Conservation (phyloP, 2,888 invertebrate species). For the Nemotelus pantherinus region DNA sequence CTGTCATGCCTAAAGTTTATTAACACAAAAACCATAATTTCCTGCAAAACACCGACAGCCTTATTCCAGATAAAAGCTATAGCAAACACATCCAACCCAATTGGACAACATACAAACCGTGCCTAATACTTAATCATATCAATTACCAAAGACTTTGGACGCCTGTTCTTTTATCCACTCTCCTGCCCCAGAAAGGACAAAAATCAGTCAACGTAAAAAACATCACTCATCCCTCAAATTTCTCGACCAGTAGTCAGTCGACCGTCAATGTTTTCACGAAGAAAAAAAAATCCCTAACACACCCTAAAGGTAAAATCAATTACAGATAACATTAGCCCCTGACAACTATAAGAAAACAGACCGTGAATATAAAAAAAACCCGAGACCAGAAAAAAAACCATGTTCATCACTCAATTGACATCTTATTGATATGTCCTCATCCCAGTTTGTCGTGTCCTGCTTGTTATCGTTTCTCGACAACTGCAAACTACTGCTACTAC, state of each 20-base stretch:
- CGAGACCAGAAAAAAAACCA: conserved; percentile 15
- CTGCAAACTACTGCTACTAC: conserved; percentile 12
- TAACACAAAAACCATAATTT: no score
- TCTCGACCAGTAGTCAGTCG: no score
- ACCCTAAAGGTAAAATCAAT: conserved; percentile 51
- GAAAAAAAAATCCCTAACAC: conserved; percentile 29
- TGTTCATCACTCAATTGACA: conserved; percentile 41
- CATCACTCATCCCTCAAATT: neutral
- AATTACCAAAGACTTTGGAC: conserved; percentile 12
- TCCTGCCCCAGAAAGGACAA: conserved; percentile 7
- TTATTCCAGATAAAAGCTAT: no score
- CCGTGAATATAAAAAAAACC: neutral
- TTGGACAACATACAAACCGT: neutral
- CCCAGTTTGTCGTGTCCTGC: neutral
- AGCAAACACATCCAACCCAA: neutral
- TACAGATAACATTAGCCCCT: conserved; percentile 49
- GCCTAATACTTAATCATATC: conserved; percentile 32
- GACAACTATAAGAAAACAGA: conserved; percentile 44
- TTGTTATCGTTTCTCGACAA: neutral
- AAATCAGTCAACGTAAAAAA: neutral
- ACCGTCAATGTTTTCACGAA: neutral
- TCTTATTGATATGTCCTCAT: conserved; percentile 18
- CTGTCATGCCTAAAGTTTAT: no score
- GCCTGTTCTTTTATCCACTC: neutral
- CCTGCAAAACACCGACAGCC: no score